Percentiles rank a stretch among this genome's conserved stretches.
Conservation (phyloP, 2,888 invertebrate species). For the Plebejus melissa region DNA sequence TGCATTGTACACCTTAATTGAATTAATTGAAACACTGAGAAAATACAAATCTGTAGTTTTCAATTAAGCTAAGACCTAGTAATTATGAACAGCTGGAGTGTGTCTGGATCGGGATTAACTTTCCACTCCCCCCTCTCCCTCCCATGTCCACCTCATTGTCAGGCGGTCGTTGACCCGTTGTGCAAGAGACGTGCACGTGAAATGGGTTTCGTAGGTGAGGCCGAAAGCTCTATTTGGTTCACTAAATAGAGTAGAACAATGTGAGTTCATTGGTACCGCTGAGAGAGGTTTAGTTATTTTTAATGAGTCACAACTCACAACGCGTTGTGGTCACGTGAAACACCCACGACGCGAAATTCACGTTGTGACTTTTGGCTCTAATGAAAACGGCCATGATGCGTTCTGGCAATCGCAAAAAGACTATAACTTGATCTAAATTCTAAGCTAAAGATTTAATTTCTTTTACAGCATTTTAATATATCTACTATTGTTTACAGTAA, state of each 20-base stretch:
- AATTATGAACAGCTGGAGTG: constrained; percentile 23
- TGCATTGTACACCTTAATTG: background rate
- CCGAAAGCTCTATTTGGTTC: background rate
- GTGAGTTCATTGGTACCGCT: background rate
- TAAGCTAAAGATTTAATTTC: too few relatives aligned
- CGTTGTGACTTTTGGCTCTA: too few relatives aligned
- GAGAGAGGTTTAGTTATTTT: too few relatives aligned
- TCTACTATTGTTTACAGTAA: too few relatives aligned
- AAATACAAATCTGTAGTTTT: background rate
- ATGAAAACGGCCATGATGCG: too few relatives aligned
- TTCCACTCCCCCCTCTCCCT: constrained; percentile 43
- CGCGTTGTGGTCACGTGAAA: too few relatives aligned
- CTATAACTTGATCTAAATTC: too few relatives aligned
- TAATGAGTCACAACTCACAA: too few relatives aligned
- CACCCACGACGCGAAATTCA: too few relatives aligned
- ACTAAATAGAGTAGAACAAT: background rate
- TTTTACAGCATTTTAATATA: too few relatives aligned
- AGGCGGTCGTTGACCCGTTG: constrained; percentile 59
- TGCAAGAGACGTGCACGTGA: constrained; percentile 44
- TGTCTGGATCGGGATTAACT: constrained; percentile 37
- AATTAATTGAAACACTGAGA: background rate
- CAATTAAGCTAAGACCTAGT: constrained; percentile 4
- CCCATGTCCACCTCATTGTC: constrained; percentile 48
- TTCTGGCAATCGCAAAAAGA: too few relatives aligned
- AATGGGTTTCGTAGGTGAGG: background rate